Evolutionary conservation across 2,797 vertebrate species (phyloP), one percentile per base, ranked within the genome.

Genomic region (Phrynocephalus forsythii): DNA sequence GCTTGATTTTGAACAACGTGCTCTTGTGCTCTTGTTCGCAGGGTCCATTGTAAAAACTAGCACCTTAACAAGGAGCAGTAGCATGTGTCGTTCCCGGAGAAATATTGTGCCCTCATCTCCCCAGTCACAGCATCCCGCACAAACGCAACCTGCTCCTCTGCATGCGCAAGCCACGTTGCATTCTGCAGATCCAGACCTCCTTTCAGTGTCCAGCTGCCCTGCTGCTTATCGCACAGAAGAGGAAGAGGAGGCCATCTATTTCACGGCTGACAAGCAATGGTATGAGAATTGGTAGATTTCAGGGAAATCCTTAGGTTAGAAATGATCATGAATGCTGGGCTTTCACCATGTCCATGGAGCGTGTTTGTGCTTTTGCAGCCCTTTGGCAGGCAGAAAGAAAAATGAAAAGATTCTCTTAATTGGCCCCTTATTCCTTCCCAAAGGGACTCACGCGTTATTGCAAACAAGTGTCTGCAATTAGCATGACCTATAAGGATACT

Each of bases 231-330:
- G 97, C 94, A 97, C 97, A 22, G 99, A 99, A 91, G 97, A 97
- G 24, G 98, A 98, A 52, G 99, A 99, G 90, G 98, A 99, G 92
- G 97, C 98, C 91, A 98, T 98, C 95, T 97, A 98, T 96, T 99
- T 99, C 97, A 98, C 96, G 93, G 96, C 97, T 85, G 98, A 99
- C 91, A 98, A 98, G 95, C 99, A 98, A 97, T 98, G 98, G 98
- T 99, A 91, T 79, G 89, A 88, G 75, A 78, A 60, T 86, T 13
- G 60, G 88, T 67, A 11, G 11, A 1, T 22, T 56, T 18, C 7
- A 7, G 13, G 26, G 22, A 26, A 10, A 89, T 71, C 63, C 89
- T 66, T 83, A 79, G 76, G 48, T 13, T 90, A 94, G 83, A 87
- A 86, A 13, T 90, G 86, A 33, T 84, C 85, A 83, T 85, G 92